Evolutionary conservation across 1,140 invertebrate species (phyloP).

Genomic region (Drosophila pruinosa): DNA sequence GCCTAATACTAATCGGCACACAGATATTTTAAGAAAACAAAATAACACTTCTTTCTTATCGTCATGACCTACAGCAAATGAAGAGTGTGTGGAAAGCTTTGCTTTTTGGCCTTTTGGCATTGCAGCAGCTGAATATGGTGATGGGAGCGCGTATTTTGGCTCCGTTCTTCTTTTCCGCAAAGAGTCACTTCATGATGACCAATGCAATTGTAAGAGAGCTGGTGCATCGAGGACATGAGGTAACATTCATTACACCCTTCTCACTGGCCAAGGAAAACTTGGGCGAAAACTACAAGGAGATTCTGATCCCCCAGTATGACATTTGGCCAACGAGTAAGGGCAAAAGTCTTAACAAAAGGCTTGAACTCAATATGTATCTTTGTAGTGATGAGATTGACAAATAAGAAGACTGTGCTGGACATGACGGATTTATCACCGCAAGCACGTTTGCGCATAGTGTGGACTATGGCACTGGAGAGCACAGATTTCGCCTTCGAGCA

Average conservation of each 20-base stretch:
- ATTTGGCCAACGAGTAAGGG: constrained; percentile 40
- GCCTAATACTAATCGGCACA: no score
- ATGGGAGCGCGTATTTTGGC: constrained; percentile 54
- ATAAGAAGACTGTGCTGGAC: constrained; percentile 34
- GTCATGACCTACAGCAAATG: constrained; percentile 65
- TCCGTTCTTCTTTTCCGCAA: constrained; percentile 66
- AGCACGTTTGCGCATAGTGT: constrained; percentile 10
- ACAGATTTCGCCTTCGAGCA: constrained; percentile 78
- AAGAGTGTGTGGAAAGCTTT: constrained; percentile 11
- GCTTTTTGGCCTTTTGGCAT: constrained; percentile 32
- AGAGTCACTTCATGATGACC: constrained; percentile 79
- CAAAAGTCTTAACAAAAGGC: background rate
- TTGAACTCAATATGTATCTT: background rate
- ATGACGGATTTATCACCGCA: constrained; percentile 40
- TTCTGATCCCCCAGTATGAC: constrained; percentile 57
- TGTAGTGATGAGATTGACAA: constrained; percentile 30
- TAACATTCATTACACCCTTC: constrained; percentile 67
- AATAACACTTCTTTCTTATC: background rate
- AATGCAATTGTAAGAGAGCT: constrained; percentile 61
- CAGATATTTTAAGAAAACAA: no score
- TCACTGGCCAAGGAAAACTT: constrained; percentile 57
- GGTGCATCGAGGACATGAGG: constrained; percentile 63
- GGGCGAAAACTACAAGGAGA: constrained; percentile 65
- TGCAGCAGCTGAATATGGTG: constrained; percentile 41
- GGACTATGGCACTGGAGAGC: constrained; percentile 16